Conservation (phyloP, 2,113 vertebrate genomes). For the Perca schrenkii region DNA sequence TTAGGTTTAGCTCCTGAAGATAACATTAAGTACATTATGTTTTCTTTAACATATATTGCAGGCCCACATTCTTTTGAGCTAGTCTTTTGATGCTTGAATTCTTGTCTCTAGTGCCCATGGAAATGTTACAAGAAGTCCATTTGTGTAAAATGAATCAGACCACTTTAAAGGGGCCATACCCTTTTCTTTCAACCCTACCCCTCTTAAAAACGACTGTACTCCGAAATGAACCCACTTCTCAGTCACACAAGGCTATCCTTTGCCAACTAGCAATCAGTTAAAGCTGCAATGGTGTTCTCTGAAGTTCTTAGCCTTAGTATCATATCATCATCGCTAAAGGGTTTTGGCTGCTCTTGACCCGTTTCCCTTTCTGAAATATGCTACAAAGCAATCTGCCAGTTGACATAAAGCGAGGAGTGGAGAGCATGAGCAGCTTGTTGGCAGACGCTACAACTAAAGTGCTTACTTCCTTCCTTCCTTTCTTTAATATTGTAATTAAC, state of each 20-base stretch:
- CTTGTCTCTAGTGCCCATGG: not conserved
- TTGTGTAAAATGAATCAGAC: conserved; percentile 13
- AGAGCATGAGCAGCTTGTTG: not conserved
- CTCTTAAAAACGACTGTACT: not conserved
- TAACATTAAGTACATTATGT: not conserved
- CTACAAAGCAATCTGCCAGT: conserved; percentile 19
- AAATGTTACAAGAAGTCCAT: not conserved
- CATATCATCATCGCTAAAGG: conserved; percentile 18
- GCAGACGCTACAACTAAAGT: not conserved
- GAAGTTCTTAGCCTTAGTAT: conserved; percentile 28
- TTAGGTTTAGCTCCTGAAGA: conserved; percentile 1
- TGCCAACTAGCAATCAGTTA: conserved; percentile 46
- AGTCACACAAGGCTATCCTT: conserved; percentile 16
- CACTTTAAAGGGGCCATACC: not conserved
- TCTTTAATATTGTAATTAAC: not conserved
- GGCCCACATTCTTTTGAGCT: not conserved
- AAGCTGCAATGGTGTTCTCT: conserved; percentile 24
- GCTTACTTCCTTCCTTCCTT: not conserved
- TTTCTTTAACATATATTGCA: not conserved
- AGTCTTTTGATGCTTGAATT: not conserved
- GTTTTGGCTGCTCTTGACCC: conserved; percentile 19
- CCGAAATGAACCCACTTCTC: conserved; percentile 20
- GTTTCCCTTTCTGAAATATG: conserved; percentile 29
- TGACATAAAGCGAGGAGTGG: not conserved
- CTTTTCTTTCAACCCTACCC: conserved; percentile 17